phyloP scores from a whole-genome alignment of 2,888 invertebrate species.

The Psylliodes chrysocephalus region DNA sequence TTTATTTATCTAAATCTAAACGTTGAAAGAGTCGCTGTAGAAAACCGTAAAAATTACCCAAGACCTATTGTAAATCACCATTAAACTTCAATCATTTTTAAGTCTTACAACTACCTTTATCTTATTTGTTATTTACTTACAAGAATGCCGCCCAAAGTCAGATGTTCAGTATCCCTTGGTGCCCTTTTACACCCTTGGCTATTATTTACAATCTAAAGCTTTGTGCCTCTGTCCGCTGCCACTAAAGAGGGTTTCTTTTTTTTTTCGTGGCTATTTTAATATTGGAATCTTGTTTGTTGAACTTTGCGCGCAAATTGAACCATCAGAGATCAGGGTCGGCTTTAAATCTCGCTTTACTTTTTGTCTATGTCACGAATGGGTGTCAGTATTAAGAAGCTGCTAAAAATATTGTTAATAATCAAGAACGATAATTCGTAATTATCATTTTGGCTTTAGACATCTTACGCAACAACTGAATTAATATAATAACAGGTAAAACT shows the following conservation, averaged over 20 bases:
- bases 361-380: too few relatives aligned
- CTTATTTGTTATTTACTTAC: constrained; percentile 28
- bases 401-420: too few relatives aligned
- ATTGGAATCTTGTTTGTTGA: constrained; percentile 34
- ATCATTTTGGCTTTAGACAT: too few relatives aligned
- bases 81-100: not conserved
- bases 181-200: constrained; percentile 20
- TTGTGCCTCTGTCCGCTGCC: constrained; percentile 15
- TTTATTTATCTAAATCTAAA: not conserved
- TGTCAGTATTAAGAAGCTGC: too few relatives aligned
- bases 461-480: too few relatives aligned
- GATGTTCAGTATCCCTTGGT: constrained; percentile 17
- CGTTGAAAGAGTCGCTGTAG: not conserved
- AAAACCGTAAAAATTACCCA: constrained; percentile 13
- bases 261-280: constrained; percentile 19
- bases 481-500: too few relatives aligned
- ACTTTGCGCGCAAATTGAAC: constrained; percentile 27
- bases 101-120: constrained; percentile 13
- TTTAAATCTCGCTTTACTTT: too few relatives aligned
- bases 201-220: constrained; percentile 29
- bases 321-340: constrained; percentile 23
- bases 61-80: constrained; percentile 23
- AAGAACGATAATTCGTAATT: too few relatives aligned
- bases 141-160: constrained; percentile 28
- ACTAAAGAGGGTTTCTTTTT: constrained; percentile 16